These are phyloP conservation scores for western clawed frog (Xenopus tropicalis) DNA, from an alignment of 2,113 vertebrate genomes.

Conservation along the genomic window UCB_Xtro_10.0 CM004448.2:13506001-13506500, in stretches of 20 bases:
- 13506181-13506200: slow-evolving; percentile 17
- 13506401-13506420: too few species aligned
- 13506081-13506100: slow-evolving; percentile 34
- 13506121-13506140: slow-evolving; percentile 11
- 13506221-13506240: slow-evolving; percentile 13
- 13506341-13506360: too few species aligned
- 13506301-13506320: too few species aligned
- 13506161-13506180: slow-evolving; percentile 36
- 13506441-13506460: too few species aligned
- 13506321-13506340: too few species aligned
- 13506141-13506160: slow-evolving; percentile 27
- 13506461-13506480: too few species aligned
- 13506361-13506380: too few species aligned
- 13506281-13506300: too few species aligned
- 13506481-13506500: too few species aligned
- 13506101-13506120: slow-evolving; percentile 29
- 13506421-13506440: too few species aligned
- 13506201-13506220: background rate
- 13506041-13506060: slow-evolving; percentile 30
- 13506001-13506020: slow-evolving; percentile 8
- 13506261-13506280: background rate
- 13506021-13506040: slow-evolving; percentile 38
- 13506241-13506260: background rate
- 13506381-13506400: too few species aligned
- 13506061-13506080: slow-evolving; percentile 21